These are phyloP conservation scores for Ips typographus DNA, from an alignment of 1,140 invertebrate species.

Conservation along the genomic window DNA sequence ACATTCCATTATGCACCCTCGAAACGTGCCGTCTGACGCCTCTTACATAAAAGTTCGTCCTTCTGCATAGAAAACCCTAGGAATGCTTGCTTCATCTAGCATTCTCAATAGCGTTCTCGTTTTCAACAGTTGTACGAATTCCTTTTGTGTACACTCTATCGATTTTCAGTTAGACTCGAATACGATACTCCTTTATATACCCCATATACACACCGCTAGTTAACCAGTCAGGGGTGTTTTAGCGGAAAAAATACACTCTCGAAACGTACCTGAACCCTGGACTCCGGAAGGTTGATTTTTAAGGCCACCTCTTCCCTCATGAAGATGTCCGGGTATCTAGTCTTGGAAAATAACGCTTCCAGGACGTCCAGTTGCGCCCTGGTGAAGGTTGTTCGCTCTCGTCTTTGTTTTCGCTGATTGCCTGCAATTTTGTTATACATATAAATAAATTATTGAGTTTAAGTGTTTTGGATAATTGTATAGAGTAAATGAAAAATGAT, in stretches of 20 bases:
- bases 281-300: constrained; percentile 98
- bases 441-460: constrained; percentile 3
- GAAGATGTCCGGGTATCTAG: constrained; percentile 98
- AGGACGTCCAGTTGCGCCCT: constrained; percentile 94
- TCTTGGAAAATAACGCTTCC: constrained; percentile 95
- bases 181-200: constrained; percentile 19
- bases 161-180: constrained; percentile 31
- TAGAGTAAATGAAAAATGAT: background rate
- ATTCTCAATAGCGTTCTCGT: constrained; percentile 26
- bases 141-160: constrained; percentile 36
- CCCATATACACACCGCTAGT: background rate
- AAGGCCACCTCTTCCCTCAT: constrained; percentile 98
- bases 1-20: background rate
- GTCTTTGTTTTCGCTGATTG: constrained; percentile 91
- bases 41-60: constrained; percentile 8
- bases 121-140: constrained; percentile 37
- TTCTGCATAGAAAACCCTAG: constrained; percentile 22
- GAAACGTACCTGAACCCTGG: constrained; percentile 87
- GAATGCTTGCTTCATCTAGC: constrained; percentile 18
- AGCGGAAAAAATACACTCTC: background rate
- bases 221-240: background rate
- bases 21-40: constrained; percentile 8
- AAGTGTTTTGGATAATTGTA: too few relatives aligned
- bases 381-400: constrained; percentile 97
- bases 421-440: constrained; percentile 54